Evolutionary conservation across 2,113 vertebrate genomes (phyloP).

Genomic region (Fregata magnificens): DNA sequence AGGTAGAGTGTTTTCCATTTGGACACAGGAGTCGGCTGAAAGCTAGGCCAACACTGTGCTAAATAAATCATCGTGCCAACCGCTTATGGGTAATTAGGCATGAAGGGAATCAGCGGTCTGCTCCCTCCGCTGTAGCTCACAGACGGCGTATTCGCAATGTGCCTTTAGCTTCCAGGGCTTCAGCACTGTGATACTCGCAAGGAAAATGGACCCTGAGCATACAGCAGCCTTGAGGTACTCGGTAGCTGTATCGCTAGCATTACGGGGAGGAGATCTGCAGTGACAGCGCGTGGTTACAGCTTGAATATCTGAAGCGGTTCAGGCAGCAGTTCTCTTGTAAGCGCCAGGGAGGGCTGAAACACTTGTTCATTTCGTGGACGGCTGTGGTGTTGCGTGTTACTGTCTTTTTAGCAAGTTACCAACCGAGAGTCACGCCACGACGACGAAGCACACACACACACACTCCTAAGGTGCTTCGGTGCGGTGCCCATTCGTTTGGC

Average conservation of each 20-base stretch:
- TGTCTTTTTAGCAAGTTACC: not conserved
- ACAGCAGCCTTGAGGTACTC: constrained; percentile 7
- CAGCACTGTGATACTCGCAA: not conserved
- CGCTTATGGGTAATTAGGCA: constrained; percentile 71
- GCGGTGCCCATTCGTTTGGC: not conserved
- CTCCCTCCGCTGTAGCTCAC: constrained; percentile 37
- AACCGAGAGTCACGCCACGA: accelerated
- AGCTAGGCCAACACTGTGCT: constrained; percentile 63
- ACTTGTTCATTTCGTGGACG: not conserved
- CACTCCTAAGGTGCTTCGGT: not conserved
- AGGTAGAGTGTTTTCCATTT: constrained; percentile 45
- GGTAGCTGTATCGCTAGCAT: not conserved
- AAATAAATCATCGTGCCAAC: constrained; percentile 67
- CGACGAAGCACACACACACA: not conserved
- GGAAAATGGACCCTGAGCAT: constrained; percentile 12
- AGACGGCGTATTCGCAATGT: constrained; percentile 35
- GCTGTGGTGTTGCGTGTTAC: not conserved
- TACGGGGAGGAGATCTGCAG: not conserved
- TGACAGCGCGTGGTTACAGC: not conserved
- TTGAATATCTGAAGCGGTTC: not conserved
- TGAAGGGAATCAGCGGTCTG: constrained; percentile 64
- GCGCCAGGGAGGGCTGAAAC: not conserved
- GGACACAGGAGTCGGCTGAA: constrained; percentile 53
- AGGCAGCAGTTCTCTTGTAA: not conserved
- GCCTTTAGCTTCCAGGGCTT: constrained; percentile 45